Evolutionary conservation across 2,113 vertebrate species (phyloP).

Genomic region (Ginglymostoma cirratum): DNA sequence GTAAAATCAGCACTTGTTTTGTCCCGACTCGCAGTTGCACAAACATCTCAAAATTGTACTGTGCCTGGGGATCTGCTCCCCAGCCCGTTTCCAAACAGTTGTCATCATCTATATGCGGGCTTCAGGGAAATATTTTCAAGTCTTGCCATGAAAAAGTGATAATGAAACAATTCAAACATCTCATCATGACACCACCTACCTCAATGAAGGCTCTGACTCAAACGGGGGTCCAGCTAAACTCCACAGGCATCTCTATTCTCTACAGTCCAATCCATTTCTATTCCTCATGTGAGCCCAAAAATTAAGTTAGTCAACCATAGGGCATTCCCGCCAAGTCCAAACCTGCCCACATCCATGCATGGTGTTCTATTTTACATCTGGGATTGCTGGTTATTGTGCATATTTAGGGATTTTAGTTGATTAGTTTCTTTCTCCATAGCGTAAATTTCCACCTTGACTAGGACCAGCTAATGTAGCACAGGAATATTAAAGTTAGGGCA

Average conservation of each 20-base stretch:
- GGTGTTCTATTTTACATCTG: not conserved
- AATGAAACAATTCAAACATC: not conserved
- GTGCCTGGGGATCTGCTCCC: not conserved
- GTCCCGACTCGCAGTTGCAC: not conserved
- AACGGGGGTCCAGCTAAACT: not conserved
- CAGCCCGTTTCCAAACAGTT: not conserved
- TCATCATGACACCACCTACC: not conserved
- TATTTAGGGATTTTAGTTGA: not conserved
- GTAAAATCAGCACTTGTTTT: not conserved
- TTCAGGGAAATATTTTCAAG: not conserved
- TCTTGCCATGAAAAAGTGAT: not conserved
- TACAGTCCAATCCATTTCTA: not conserved
- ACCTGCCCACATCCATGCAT: not conserved
- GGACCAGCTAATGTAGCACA: not conserved
- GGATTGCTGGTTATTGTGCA: not conserved
- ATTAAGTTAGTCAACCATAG: not conserved
- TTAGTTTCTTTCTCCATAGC: not conserved
- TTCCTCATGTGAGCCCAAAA: not conserved
- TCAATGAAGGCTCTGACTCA: not conserved
- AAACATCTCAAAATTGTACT: not conserved
- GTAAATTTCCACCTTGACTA: not conserved
- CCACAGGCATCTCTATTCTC: not conserved
- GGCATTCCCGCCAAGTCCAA: not conserved
- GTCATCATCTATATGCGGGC: not conserved
- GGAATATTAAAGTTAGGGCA: not conserved